Percentiles rank a stretch among this genome's conserved stretches.
These are phyloP conservation scores for Nibea albiflora DNA, from an alignment of 2,113 vertebrate species.

Conservation along the genomic window DNA sequence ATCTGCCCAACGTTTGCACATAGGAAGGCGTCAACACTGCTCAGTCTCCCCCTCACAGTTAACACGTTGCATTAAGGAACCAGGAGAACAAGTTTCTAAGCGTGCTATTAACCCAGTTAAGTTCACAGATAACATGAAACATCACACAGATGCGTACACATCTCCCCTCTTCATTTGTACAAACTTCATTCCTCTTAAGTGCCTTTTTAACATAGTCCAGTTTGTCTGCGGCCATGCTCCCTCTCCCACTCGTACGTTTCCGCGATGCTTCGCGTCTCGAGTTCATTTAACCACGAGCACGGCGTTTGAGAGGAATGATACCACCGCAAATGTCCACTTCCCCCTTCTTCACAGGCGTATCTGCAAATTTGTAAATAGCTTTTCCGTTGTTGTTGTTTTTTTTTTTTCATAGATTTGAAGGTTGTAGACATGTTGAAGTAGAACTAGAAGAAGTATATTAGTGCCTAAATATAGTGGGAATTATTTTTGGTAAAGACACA, in stretches of 20 bases:
- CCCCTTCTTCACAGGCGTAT: conserved; percentile 68
- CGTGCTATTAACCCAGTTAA: not conserved
- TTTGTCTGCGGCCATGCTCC: conserved; percentile 5
- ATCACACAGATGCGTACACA: conserved; percentile 1
- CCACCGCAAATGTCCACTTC: conserved; percentile 46
- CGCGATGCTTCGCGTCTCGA: not conserved
- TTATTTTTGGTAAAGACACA: conserved; percentile 78
- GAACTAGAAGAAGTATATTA: conserved; percentile 75
- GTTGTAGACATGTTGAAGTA: conserved; percentile 67
- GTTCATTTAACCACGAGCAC: conserved; percentile 34
- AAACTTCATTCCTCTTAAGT: conserved; percentile 85
- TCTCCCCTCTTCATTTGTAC: conserved; percentile 49
- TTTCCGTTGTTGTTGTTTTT: not conserved
- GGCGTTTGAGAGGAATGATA: conserved; percentile 86
- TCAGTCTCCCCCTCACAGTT: not conserved
- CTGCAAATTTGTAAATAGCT: conserved; percentile 80
- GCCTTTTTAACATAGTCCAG: conserved; percentile 73
- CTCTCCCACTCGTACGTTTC: conserved; percentile 13
- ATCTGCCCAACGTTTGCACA: conserved; percentile 72
- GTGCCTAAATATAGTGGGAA: conserved; percentile 82
- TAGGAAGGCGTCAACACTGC: conserved; percentile 50
- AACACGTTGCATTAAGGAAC: conserved; percentile 26
- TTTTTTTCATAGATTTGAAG: conserved; percentile 73
- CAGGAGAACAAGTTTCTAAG: not conserved
- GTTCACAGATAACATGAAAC: not conserved